Evolutionary conservation across 2,113 vertebrate genomes (phyloP).

Genomic region (Rhipidura dahli): DNA sequence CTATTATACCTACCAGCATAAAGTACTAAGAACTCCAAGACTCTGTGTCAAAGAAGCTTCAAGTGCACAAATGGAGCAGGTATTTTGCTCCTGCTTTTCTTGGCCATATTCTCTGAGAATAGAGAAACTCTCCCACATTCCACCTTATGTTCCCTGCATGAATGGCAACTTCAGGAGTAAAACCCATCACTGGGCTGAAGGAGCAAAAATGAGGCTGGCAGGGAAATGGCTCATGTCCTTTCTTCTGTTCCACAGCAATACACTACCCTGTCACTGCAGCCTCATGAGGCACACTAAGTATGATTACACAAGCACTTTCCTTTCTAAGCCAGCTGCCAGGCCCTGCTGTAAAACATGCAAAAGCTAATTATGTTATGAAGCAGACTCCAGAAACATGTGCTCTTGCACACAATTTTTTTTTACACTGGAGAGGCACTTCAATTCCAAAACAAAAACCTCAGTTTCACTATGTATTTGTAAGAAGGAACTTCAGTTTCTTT

Average conservation of each 20-base stretch:
- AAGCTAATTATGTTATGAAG: neutral
- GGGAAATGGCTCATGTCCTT: neutral
- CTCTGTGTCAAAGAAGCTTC: neutral
- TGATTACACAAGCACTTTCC: neutral
- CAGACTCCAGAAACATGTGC: neutral
- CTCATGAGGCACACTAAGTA: neutral
- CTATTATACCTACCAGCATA: neutral
- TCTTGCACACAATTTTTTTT: neutral
- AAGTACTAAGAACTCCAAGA: neutral
- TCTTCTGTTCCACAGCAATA: neutral
- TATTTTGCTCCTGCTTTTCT: neutral
- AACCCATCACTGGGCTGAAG: fast-evolving
- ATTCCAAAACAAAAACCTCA: neutral
- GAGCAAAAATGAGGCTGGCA: neutral
- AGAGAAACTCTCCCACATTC: neutral
- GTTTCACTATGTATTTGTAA: neutral
- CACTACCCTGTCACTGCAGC: neutral
- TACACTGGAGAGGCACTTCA: neutral
- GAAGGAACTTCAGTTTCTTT: neutral
- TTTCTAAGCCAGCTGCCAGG: neutral
- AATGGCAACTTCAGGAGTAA: neutral
- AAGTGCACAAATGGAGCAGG: neutral
- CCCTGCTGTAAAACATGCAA: neutral
- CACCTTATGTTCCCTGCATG: neutral
- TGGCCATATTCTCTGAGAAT: neutral